Base-by-base conservation (phyloP, 2,113 vertebrate genomes). In the Syngnathus typhle region DNA sequence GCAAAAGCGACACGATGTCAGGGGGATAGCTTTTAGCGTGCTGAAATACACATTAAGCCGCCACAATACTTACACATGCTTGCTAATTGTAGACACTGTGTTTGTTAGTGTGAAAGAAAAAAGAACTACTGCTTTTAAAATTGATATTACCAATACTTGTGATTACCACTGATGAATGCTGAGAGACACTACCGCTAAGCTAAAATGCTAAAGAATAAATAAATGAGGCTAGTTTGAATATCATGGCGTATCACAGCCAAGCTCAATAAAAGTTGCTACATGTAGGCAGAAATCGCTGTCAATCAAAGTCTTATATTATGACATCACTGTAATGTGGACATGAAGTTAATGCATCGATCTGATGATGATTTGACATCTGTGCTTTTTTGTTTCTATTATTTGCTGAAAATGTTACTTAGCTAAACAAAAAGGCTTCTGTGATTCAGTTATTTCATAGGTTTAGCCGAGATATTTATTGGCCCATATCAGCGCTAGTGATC, bases 1-100 rank as follows among this genome's bases (percentile, higher is more conserved):
- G 82, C 64, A 77, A 74, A 84, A 84, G 70, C 71, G 82, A 86
- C 77, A 84, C 72, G 66, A 80, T 82, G 78, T 79, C n/a, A 23
- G 4, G 70, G 73, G 56, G 69, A 82, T 69, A 72, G 37, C 64
- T 80, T 78, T 67, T 66, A 23, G 51, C 10, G 74, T 70, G 71
- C 61, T 70, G 76, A 65, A 65, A 67, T 60, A 68, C 75, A 73
- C 74, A 67, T 79, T 70, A 74, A 82, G 78, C 75, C 56, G 62
- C 11, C 7, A 32, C 13, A 16, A 36, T 61, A 65, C 67, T 32
- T 68, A 64, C 70, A 68, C 1, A 13, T 32, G 65, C 69, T 68
- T 61, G 62, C 43, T 65, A 84, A 80, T 79, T 43, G 19, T 69
- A 65, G 67, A 47, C 51, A 23, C 10, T 68, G 65, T 70, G 27